Percentiles rank a stretch among this genome's conserved stretches.
Conservation (phyloP, 92 coral and sea anemone genomes). For the Bergia puertoricense region DNA sequence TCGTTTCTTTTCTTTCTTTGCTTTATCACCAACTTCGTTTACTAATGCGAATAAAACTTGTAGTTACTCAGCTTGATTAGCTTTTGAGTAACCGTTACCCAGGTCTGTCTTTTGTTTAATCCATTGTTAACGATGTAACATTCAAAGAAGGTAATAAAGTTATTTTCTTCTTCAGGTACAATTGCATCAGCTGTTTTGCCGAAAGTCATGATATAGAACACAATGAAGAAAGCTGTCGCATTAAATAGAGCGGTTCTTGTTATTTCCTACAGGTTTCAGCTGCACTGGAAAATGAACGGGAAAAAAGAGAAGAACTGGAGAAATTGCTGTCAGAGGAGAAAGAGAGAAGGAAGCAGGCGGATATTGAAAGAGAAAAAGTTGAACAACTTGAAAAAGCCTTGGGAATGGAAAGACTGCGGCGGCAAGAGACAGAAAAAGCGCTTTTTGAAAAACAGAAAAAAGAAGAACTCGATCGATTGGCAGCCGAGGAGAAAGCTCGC, state of each 20-base stretch:
- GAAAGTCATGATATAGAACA: too few relatives aligned
- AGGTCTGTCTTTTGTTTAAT: too few relatives aligned
- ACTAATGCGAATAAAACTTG: too few relatives aligned
- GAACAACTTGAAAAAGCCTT: constrained; percentile 84
- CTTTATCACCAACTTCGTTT: too few relatives aligned
- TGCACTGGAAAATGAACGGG: constrained; percentile 76
- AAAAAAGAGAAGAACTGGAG: constrained; percentile 77
- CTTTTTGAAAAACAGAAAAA: constrained; percentile 83
- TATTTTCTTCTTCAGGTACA: too few relatives aligned
- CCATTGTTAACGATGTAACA: too few relatives aligned
- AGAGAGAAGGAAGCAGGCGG: constrained; percentile 64
- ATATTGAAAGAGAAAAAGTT: constrained; percentile 61
- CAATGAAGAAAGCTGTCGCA: too few relatives aligned
- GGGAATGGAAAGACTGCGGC: constrained; percentile 75
- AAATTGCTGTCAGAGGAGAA: constrained; percentile 63
- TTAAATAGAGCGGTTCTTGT: not conserved
- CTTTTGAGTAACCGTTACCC: too few relatives aligned
- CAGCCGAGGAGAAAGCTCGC: constrained; percentile 82
- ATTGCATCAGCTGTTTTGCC: too few relatives aligned
- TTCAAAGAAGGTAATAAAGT: too few relatives aligned
- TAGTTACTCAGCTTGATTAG: too few relatives aligned
- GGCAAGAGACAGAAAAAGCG: constrained; percentile 89
- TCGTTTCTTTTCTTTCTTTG: too few relatives aligned
- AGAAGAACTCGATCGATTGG: constrained; percentile 81
- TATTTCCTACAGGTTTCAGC: constrained; percentile 44